A percentile compares a stretch with the other conserved stretches of the same genome.
phyloP scores from a whole-genome alignment of 37 sponge, comb jelly and placozoan genomes.

The Bolinopsis microptera region DNA sequence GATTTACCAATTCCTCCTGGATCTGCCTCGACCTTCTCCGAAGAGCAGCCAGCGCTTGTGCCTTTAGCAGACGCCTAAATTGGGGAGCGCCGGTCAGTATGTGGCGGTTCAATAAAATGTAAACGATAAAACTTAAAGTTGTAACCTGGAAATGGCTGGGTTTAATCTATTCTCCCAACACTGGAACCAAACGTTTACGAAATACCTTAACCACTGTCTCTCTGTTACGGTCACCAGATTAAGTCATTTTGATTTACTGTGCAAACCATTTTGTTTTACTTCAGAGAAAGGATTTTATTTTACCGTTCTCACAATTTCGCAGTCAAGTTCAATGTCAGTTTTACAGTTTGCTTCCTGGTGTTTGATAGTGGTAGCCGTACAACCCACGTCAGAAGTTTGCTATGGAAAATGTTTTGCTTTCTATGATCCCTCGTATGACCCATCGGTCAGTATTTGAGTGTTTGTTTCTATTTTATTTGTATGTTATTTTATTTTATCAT shows the following conservation, averaged over 20 bases:
- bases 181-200: too few relatives aligned
- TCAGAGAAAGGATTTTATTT: too few relatives aligned
- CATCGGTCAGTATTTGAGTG: background rate
- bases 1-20: slow-evolving; percentile 91
- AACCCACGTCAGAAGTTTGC: background rate
- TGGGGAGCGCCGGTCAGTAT: too few relatives aligned
- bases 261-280: too few relatives aligned
- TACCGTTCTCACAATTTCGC: too few relatives aligned
- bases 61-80: slow-evolving; percentile 50
- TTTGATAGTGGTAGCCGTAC: background rate
- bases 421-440: background rate
- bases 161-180: too few relatives aligned
- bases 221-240: too few relatives aligned
- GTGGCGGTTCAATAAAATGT: too few relatives aligned
- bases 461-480: background rate
- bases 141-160: too few relatives aligned
- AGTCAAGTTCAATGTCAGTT: background rate
- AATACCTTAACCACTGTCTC: too few relatives aligned
- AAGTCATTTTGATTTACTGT: too few relatives aligned
- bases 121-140: too few relatives aligned
- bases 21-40: slow-evolving; percentile 78
- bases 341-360: background rate
- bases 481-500: background rate
- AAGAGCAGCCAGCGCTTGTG: slow-evolving; percentile 66
- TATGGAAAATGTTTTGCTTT: slow-evolving; percentile 59